Conservation (phyloP, 2,888 invertebrate genomes). For the Yponomeuta malinellus region DNA sequence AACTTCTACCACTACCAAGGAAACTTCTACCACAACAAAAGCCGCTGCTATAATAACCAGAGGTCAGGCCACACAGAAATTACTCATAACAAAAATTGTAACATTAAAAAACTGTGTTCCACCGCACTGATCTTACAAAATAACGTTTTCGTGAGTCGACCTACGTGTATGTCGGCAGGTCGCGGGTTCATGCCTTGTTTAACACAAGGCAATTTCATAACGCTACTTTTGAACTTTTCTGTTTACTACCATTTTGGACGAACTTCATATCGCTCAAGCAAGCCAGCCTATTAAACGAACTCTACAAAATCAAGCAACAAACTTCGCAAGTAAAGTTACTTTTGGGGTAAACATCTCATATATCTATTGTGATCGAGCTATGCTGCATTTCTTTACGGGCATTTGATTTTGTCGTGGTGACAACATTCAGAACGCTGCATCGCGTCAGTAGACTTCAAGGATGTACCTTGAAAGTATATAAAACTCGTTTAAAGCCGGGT, state of each 20-base stretch:
- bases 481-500: too few relatives aligned
- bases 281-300: too few relatives aligned
- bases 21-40: not conserved
- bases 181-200: constrained; percentile 40
- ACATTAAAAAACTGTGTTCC: constrained; percentile 28
- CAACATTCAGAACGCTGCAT: too few relatives aligned
- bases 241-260: not conserved
- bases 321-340: too few relatives aligned
- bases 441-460: too few relatives aligned
- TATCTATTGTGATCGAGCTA: too few relatives aligned
- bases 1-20: not conserved
- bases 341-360: too few relatives aligned
- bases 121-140: constrained; percentile 35
- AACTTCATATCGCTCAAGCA: too few relatives aligned
- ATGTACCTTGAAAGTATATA: too few relatives aligned
- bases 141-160: constrained; percentile 46
- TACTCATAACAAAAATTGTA: constrained; percentile 8
- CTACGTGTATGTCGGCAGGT: constrained; percentile 36
- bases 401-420: too few relatives aligned
- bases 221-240: not conserved
- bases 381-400: too few relatives aligned
- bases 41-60: not conserved
- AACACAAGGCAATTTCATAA: constrained; percentile 8
- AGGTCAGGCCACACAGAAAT: not conserved
- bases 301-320: too few relatives aligned